phyloP scores from a whole-genome alignment of 2,113 vertebrate species.

The Pelusios castaneus region DNA sequence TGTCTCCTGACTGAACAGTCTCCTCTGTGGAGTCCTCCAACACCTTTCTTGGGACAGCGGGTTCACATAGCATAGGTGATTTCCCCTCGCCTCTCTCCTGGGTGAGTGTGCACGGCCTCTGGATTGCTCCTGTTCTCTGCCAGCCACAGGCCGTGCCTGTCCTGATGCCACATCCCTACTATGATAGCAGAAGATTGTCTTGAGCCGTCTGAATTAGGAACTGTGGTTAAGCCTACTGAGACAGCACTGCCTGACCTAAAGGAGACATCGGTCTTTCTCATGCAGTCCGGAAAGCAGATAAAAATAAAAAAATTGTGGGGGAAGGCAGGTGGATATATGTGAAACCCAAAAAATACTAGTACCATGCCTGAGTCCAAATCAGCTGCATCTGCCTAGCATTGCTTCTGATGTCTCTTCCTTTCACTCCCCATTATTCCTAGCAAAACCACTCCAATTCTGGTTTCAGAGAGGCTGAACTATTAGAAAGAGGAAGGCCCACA shows the following conservation, averaged over 20 bases:
- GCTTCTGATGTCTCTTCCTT: not conserved
- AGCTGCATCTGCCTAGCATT: not conserved
- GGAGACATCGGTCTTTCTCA: not conserved
- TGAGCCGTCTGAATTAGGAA: not conserved
- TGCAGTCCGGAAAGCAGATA: not conserved
- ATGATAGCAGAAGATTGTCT: not conserved
- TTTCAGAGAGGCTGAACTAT: not conserved
- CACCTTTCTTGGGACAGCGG: not conserved
- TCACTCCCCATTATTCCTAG: not conserved
- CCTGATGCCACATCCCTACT: not conserved
- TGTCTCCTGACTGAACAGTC: not conserved
- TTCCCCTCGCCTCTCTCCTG: accelerated
- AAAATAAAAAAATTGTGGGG: not conserved
- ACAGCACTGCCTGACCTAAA: not conserved
- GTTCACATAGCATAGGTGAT: not conserved
- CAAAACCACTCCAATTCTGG: not conserved
- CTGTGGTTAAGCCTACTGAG: too few species aligned
- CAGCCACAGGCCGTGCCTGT: not conserved
- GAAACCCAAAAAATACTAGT: not conserved
- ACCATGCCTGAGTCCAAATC: not conserved
- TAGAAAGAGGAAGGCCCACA: not conserved
- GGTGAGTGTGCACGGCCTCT: not conserved
- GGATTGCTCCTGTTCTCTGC: not conserved
- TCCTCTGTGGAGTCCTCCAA: not conserved
- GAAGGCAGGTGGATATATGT: not conserved